Evolutionary conservation across 2,888 invertebrate species (phyloP).

Genomic region (Caenorhabditis auriculariae): DNA sequence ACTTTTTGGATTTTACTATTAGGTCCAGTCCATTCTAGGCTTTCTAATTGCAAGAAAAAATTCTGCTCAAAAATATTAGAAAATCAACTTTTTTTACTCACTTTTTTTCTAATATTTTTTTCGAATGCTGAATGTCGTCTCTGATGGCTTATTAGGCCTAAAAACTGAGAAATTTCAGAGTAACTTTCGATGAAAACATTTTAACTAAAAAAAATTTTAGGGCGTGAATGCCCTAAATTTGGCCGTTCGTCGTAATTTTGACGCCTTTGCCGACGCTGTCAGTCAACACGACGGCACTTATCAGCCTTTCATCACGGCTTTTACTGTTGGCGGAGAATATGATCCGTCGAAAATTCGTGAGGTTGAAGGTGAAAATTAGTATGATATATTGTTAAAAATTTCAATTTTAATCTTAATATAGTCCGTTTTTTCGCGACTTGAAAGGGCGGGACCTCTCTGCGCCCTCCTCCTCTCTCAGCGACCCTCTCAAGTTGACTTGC

Average conservation of each 20-base stretch:
- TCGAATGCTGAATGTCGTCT: not conserved
- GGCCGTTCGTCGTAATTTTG: conserved; percentile 48
- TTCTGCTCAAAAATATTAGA: not conserved
- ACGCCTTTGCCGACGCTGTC: conserved; percentile 51
- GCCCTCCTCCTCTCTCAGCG: no score
- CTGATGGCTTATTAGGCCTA: no score
- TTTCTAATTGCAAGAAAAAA: not conserved
- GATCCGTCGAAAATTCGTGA: conserved; percentile 48
- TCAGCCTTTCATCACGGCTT: conserved; percentile 44
- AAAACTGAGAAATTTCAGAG: no score
- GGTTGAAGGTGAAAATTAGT: conserved; percentile 12
- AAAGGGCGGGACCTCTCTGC: no score
- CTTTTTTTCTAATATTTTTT: not conserved
- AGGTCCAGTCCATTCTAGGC: not conserved
- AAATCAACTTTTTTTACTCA: not conserved
- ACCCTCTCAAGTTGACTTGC: no score
- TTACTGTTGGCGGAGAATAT: conserved; percentile 44
- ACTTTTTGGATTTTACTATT: not conserved
- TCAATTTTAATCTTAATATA: not conserved
- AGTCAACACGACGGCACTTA: conserved; percentile 39
- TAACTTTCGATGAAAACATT: no score
- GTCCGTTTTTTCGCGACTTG: no score
- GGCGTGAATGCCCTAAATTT: conserved; percentile 49
- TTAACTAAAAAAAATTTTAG: conserved; percentile 16
- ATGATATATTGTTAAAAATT: not conserved